These are phyloP conservation scores for Knipowitschia caucasica DNA, from an alignment of 2,797 vertebrate species.

Conservation along the genomic window DNA sequence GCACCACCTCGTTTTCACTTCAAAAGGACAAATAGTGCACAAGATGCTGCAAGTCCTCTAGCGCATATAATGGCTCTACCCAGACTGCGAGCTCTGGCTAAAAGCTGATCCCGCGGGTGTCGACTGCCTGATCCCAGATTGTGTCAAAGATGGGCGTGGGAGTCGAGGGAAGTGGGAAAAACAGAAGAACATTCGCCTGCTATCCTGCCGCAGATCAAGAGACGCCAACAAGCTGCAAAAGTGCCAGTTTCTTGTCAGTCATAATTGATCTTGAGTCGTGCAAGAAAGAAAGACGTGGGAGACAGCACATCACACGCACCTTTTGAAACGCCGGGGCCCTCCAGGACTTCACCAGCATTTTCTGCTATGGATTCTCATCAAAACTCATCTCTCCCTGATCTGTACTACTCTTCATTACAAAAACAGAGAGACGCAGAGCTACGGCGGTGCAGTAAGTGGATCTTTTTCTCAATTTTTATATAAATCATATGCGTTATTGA, in stretches of 20 bases:
- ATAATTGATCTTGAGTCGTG: constrained; percentile 59
- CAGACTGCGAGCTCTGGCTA: constrained; percentile 24
- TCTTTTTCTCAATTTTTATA: background rate
- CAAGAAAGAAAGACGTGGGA: constrained; percentile 22
- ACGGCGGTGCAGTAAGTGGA: background rate
- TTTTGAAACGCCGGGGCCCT: constrained; percentile 48
- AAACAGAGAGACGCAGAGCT: constrained; percentile 21
- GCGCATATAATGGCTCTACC: constrained; percentile 19
- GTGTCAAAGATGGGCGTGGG: constrained; percentile 23
- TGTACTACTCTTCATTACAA: constrained; percentile 43
- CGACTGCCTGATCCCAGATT: constrained; percentile 18
- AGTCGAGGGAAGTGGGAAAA: constrained; percentile 3
- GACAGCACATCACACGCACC: constrained; percentile 49
- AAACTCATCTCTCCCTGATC: constrained; percentile 42
- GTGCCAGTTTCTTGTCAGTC: constrained; percentile 55
- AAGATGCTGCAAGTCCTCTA: constrained; percentile 38
- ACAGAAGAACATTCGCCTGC: background rate
- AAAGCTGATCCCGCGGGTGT: constrained; percentile 22
- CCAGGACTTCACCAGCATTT: constrained; percentile 44
- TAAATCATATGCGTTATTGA: no score
- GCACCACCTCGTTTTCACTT: constrained; percentile 9
- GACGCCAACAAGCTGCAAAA: constrained; percentile 45
- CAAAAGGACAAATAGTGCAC: constrained; percentile 23
- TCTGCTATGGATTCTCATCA: constrained; percentile 53
- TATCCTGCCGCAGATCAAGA: constrained; percentile 56